Conservation (phyloP, 2,113 vertebrate species). For the Oryzias javanicus region DNA sequence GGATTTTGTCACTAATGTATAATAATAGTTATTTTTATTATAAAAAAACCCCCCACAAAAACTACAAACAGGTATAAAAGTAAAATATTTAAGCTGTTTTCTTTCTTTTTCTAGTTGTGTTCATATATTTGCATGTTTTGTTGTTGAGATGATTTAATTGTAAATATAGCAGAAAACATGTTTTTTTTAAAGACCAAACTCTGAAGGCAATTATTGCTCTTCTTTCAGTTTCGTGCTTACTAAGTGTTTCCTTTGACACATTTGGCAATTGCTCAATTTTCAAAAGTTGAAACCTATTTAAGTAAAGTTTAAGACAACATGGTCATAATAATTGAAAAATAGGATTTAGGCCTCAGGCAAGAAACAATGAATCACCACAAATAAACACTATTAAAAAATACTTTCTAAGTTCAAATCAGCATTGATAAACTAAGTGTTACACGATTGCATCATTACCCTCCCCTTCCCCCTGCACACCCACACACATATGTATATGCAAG, state of each 20-base stretch:
- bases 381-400: conserved; percentile 45
- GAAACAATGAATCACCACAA: not conserved
- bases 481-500: not conserved
- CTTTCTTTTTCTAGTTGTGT: no score
- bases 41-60: no score
- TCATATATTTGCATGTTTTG: no score
- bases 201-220: conserved; percentile 35
- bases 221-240: conserved; percentile 41
- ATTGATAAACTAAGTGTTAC: not conserved
- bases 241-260: conserved; percentile 26
- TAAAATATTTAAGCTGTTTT: no score
- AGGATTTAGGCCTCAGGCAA: conserved; percentile 10
- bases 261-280: conserved; percentile 27
- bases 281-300: conserved; percentile 6
- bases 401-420: conserved; percentile 13
- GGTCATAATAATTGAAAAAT: conserved; percentile 31
- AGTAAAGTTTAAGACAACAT: not conserved
- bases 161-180: conserved; percentile 37
- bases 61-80: no score
- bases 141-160: conserved; percentile 9
- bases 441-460: not conserved
- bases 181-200: conserved; percentile 39
- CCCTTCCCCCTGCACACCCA: not conserved
- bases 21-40: no score
- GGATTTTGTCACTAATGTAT: no score